phyloP scores from a whole-genome alignment of 64 coral and sea anemone genomes.

The Cladopsammia gracilis region DNA sequence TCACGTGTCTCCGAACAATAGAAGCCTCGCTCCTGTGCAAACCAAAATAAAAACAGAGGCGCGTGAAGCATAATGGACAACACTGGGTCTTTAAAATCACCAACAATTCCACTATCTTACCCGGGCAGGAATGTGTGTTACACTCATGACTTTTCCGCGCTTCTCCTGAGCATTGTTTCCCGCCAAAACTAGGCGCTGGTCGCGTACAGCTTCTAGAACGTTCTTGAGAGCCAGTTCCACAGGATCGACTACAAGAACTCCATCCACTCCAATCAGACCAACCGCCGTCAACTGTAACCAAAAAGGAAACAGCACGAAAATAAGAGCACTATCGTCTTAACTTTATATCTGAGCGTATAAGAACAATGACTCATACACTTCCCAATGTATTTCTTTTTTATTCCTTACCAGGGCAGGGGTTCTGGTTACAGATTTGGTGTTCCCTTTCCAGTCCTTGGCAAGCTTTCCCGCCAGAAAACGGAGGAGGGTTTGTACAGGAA shows the following conservation, averaged over 20 bases:
- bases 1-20: no score
- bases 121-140: not conserved
- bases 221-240: slow-evolving; percentile 11
- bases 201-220: not conserved
- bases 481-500: slow-evolving; percentile 19
- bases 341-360: no score
- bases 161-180: slow-evolving; percentile 3
- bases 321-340: no score
- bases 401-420: no score
- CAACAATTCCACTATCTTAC: not conserved
- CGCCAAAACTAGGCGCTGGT: not conserved
- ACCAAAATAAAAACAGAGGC: no score
- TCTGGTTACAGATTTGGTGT: no score
- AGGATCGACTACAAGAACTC: slow-evolving; percentile 1
- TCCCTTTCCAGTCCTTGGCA: no score
- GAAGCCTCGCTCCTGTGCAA: no score
- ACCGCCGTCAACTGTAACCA: slow-evolving; percentile 24
- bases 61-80: no score
- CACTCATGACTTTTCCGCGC: not conserved
- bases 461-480: not conserved
- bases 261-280: slow-evolving; percentile 16
- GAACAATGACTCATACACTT: no score
- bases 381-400: no score
- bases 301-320: not conserved
- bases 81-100: not conserved